A percentile compares a stretch with the other conserved stretches of the same genome.
Evolutionary conservation across 2,113 vertebrate species (phyloP).

Genomic region (Chaetorhynchus papuensis): DNA sequence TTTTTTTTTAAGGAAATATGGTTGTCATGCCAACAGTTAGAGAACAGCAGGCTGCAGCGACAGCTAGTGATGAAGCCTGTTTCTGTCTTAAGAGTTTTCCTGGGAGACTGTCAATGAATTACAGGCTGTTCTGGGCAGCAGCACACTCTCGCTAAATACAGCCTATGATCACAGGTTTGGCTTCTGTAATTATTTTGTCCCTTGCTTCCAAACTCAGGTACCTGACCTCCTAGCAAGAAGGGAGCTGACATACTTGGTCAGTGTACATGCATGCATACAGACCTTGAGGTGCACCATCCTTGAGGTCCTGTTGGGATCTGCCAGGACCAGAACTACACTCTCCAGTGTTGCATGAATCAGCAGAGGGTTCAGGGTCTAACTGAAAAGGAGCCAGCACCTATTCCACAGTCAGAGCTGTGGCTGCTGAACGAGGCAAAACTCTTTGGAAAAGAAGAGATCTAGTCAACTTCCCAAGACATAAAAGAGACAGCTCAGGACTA

Average conservation of each 20-base stretch:
- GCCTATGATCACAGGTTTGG: background rate
- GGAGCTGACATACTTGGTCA: background rate
- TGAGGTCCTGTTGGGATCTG: background rate
- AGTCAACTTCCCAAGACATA: background rate
- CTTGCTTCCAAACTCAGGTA: background rate
- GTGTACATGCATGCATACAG: background rate
- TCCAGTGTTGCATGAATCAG: background rate
- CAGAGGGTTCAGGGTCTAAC: background rate
- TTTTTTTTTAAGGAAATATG: background rate
- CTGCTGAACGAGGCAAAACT: background rate
- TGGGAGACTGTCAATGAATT: background rate
- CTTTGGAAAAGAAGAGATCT: background rate
- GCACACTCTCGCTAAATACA: background rate
- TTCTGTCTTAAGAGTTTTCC: background rate
- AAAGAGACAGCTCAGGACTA: background rate
- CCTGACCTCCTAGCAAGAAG: background rate
- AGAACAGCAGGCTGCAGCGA: conserved; percentile 30
- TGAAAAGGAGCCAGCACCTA: background rate
- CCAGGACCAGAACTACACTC: background rate
- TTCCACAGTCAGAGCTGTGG: background rate
- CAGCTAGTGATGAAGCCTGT: background rate
- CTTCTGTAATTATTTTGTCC: background rate
- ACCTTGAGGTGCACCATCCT: background rate
- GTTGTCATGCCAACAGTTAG: conserved; percentile 25
- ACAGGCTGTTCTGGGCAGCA: background rate